Percentiles rank a stretch among this genome's conserved stretches.
phyloP scores from a whole-genome alignment of 2,797 vertebrate genomes.

The Luscinia megarhynchos region DNA sequence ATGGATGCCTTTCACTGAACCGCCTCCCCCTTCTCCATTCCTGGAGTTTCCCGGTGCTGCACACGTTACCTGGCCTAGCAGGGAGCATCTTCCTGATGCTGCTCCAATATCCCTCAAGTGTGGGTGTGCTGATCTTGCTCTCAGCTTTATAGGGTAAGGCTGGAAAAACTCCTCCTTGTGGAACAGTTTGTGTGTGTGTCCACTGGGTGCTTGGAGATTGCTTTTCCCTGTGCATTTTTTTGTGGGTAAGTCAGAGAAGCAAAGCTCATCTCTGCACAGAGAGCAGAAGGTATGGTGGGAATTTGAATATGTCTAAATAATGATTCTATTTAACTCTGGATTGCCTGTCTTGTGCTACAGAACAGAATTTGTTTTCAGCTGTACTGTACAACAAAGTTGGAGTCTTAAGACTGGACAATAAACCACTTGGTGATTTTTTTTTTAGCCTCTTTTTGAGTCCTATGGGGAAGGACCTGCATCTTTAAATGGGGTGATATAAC shows the following conservation, averaged over 20 bases:
- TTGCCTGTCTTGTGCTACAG: not conserved
- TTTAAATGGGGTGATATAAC: not conserved
- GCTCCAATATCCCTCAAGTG: not conserved
- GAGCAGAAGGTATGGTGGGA: not conserved
- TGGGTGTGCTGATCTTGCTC: not conserved
- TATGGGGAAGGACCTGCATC: not conserved
- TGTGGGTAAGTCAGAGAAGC: not conserved
- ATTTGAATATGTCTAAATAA: not conserved
- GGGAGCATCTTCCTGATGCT: not conserved
- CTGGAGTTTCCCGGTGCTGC: slow-evolving; percentile 16
- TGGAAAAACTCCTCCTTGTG: slow-evolving; percentile 13
- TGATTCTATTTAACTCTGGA: not conserved
- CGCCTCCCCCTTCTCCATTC: not conserved
- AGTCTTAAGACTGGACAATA: not conserved
- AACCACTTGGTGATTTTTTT: not conserved
- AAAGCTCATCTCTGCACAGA: not conserved
- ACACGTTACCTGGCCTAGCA: not conserved
- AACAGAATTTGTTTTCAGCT: not conserved
- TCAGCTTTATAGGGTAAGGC: not conserved
- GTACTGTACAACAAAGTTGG: not conserved
- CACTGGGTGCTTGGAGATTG: not conserved
- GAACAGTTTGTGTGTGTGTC: not conserved
- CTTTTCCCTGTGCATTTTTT: not conserved
- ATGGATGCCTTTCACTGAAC: not conserved
- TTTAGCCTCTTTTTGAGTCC: not conserved